phyloP scores from a whole-genome alignment of 2,797 vertebrate species.

The Molossus alvarezi region DNA sequence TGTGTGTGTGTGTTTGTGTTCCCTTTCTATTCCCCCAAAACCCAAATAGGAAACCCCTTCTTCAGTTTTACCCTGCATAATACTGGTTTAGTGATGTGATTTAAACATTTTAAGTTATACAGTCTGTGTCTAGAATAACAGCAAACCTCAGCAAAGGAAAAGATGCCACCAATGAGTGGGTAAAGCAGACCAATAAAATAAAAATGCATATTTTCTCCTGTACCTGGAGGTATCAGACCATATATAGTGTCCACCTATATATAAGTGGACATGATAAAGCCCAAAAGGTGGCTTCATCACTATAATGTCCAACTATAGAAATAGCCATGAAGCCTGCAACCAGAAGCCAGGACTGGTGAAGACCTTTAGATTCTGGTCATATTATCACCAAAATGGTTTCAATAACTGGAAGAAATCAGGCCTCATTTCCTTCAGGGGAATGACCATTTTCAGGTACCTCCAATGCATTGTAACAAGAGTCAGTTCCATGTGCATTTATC shows the following conservation, averaged over 20 bases:
- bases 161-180: neutral
- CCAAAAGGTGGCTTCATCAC: neutral
- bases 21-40: neutral
- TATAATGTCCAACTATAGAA: neutral
- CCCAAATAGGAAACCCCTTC: constrained; percentile 43
- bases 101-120: constrained; percentile 51
- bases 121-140: constrained; percentile 64
- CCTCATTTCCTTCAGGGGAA: constrained; percentile 28
- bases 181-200: constrained; percentile 58
- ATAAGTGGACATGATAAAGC: neutral
- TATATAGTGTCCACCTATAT: neutral
- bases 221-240: constrained; percentile 8
- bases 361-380: constrained; percentile 3
- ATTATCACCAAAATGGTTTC: neutral
- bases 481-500: neutral
- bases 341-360: neutral
- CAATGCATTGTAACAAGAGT: neutral
- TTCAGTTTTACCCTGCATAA: constrained; percentile 34
- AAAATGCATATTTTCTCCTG: neutral
- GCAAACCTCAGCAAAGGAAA: constrained; percentile 12
- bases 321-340: neutral
- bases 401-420: neutral
- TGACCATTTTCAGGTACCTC: constrained; percentile 17
- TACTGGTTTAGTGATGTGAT: constrained; percentile 52
- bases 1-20: neutral